phyloP scores from a whole-genome alignment of 1,140 invertebrate species.

The Venustaconcha ellipsiformis region DNA sequence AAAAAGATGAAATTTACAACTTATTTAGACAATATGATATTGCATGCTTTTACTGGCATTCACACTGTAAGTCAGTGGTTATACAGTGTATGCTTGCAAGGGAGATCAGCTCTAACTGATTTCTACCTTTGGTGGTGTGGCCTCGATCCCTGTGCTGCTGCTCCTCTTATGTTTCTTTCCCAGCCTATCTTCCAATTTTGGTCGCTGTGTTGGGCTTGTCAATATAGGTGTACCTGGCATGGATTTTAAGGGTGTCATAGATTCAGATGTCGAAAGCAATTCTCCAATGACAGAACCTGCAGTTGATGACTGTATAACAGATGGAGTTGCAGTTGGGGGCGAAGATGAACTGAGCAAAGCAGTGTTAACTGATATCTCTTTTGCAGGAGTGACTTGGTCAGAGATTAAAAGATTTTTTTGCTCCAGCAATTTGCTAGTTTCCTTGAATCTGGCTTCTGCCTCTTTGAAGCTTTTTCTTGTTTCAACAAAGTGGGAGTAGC shows the following conservation, averaged over 20 bases:
- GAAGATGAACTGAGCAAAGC: constrained; percentile 18
- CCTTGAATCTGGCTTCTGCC: constrained; percentile 56
- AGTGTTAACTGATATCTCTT: not conserved
- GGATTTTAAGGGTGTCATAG: constrained; percentile 37
- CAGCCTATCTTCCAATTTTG: constrained; percentile 27
- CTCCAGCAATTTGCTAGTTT: constrained; percentile 62
- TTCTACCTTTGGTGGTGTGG: constrained; percentile 11
- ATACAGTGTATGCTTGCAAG: too few species aligned
- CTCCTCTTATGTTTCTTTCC: constrained; percentile 42
- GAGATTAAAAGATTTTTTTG: constrained; percentile 7
- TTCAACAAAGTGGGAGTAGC: constrained; percentile 85
- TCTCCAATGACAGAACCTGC: not conserved
- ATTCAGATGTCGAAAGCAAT: constrained; percentile 24
- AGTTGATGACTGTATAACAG: constrained; percentile 7
- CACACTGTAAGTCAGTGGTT: too few species aligned
- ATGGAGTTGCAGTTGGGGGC: constrained; percentile 20
- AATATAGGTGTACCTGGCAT: constrained; percentile 42
- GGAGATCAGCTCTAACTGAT: too few species aligned
- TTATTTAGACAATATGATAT: too few species aligned
- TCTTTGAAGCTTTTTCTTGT: constrained; percentile 70
- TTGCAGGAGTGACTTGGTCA: constrained; percentile 67
- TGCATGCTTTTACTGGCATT: too few species aligned
- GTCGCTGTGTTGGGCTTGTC: constrained; percentile 24
- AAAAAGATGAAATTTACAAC: too few species aligned
- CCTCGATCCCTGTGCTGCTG: constrained; percentile 36